Evolutionary conservation across 1,140 invertebrate species (phyloP).

Genomic region (Drosophila ohnishii): DNA sequence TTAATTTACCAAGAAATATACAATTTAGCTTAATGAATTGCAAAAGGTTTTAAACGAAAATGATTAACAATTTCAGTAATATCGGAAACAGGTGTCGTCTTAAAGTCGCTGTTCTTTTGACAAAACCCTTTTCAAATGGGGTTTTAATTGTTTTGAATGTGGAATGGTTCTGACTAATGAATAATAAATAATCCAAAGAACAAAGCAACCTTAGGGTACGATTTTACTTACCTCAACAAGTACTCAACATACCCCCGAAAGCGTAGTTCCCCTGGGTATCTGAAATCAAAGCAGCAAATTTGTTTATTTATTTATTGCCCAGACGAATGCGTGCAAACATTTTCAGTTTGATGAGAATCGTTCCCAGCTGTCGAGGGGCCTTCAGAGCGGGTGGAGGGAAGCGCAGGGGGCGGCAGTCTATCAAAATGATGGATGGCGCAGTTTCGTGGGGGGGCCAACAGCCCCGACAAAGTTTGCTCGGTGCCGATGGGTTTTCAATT

Average conservation of each 20-base stretch:
- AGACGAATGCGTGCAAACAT: conserved; percentile 51
- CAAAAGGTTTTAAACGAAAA: background rate
- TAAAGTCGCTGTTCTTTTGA: background rate
- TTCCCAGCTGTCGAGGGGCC: conserved; percentile 47
- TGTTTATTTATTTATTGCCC: conserved; percentile 64
- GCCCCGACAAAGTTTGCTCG: conserved; percentile 21
- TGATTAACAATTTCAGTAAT: background rate
- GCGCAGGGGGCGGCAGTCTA: conserved; percentile 21
- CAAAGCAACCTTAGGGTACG: background rate
- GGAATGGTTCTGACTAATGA: background rate
- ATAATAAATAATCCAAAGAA: background rate
- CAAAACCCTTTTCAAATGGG: background rate
- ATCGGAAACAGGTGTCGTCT: background rate
- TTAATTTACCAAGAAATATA: background rate
- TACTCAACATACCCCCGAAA: conserved; percentile 1
- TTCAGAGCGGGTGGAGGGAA: background rate
- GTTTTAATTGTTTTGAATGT: background rate
- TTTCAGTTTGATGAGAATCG: conserved; percentile 53
- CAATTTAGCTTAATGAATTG: background rate
- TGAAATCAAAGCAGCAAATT: conserved; percentile 34
- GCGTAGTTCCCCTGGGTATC: conserved; percentile 1
- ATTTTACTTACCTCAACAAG: conserved; percentile 5
- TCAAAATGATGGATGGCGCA: conserved; percentile 40
- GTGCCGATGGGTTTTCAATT: conserved; percentile 46
- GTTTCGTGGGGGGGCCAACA: conserved; percentile 7